Evolutionary conservation across 2,888 invertebrate species (phyloP), one percentile per base, ranked within the genome.

Genomic region (Aphrophora alni): DNA sequence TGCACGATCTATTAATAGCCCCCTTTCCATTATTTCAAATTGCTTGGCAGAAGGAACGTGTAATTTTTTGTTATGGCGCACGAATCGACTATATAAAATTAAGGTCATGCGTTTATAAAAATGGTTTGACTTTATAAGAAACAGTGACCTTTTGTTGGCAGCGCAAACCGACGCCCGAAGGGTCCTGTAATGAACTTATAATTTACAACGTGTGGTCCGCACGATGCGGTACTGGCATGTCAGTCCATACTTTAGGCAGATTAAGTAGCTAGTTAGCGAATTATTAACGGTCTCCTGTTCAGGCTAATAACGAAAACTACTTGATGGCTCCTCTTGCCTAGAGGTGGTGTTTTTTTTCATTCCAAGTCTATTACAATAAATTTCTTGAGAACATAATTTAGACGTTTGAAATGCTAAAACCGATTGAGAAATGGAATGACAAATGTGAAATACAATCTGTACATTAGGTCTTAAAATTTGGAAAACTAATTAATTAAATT

Each of bases 51-150:
- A 21, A 59, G 7, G 59, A 59, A 59, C 59, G 59, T 59, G 59
- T 59, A 59, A 59, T 59, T 44, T 59, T 59, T 59, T 59, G 59
- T 59, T 59, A 59, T 21, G 59, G 59, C 59, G n/a, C 59, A 59
- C 59, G 59, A 59, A 59, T 59, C 59, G 59, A 59, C 59, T n/a
- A 21, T 59, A 59, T 59, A 59, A 21, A 59, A 59, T 59, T 59
- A 59, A 59, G 59, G 59, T 59, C 59, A 59, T 59, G 10, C 59
- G 59, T 59, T 59, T 59, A 59, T 59, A 21, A 59, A 59, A 59
- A 59, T 21, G 59, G 59, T 59, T 59, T 59, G 59, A 59, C 59
- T 59, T 59, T 59, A 59, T 59, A 59, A 14, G 44, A 59, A 59
- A n/a, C 59, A 21, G 59, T 21, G 59, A 59, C 59, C 59, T 59